phyloP scores from a whole-genome alignment of 2,888 invertebrate genomes.

The Drosophila hawaiiensis region DNA sequence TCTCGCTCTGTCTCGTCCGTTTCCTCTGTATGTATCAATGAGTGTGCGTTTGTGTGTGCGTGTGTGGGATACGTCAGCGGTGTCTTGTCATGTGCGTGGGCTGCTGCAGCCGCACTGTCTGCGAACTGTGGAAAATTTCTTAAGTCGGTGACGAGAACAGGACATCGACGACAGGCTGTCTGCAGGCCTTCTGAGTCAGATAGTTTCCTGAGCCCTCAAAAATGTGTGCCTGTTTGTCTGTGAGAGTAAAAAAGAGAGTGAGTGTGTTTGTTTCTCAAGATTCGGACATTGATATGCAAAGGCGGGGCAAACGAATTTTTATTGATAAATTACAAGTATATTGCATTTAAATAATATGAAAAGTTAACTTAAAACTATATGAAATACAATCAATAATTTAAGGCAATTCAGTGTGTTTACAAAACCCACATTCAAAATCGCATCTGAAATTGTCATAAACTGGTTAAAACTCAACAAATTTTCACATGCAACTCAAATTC shows the following conservation, averaged over 20 bases:
- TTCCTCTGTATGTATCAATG: not conserved
- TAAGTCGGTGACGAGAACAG: conserved; percentile 34
- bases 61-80: conserved; percentile 38
- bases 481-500: not conserved
- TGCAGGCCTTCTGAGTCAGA: conserved; percentile 40
- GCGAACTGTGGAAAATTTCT: conserved; percentile 62
- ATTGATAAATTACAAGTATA: not conserved
- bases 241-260: not conserved
- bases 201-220: conserved; percentile 1
- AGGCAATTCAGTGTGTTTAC: not conserved
- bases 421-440: not conserved
- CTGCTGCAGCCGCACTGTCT: conserved; percentile 62
- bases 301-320: conserved; percentile 25
- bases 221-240: conserved; percentile 1
- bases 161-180: conserved; percentile 70
- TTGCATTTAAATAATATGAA: not conserved
- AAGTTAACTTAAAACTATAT: not conserved
- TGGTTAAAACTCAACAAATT: not conserved
- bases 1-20: not conserved
- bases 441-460: not conserved
- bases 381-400: not conserved
- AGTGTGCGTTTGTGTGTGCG: conserved; percentile 5
- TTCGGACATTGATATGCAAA: conserved; percentile 58
- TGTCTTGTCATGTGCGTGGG: conserved; percentile 59
- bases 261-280: conserved; percentile 25